Evolutionary conservation across 1,140 invertebrate genomes (phyloP), one percentile per base, ranked within the genome.

Genomic region (Pogonognathellus flavescens): DNA sequence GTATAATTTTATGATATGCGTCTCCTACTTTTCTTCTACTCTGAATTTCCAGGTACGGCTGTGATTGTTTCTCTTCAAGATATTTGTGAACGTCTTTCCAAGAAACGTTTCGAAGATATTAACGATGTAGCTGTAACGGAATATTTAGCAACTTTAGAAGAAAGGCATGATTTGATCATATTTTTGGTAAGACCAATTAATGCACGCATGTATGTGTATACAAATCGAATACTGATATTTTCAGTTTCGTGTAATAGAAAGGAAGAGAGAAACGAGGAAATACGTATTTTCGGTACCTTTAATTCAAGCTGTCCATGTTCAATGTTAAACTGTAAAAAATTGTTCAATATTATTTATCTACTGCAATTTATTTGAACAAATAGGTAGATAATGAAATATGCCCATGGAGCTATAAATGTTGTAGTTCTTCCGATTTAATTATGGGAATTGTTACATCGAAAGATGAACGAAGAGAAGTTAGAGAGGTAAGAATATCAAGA

Each of bases 361-460:
- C n/a, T n/a, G n/a, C n/a, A n/a, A 41, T 6, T 41, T 41, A 41
- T 41, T 3, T 41, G 1, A 3, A 3, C 6, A 41, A 41, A 41
- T 14, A 66, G 62, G 16, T 50, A 50, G 49, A 50, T 25, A 81
- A 53, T 55, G 53, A 14, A 0, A 81, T 55, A 55, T 81, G 9
- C 20, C 53, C 52, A 22, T 22, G 20, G 20, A 55, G 52, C 9
- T 81, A 57, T 25, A 50, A 52, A 52, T 52, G 72, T 18, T 49
- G 72, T 14, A 80, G 72, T 22, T 11, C 72, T 49, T 80, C 31
- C 0, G 80, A 81, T 49, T 49, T 76, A 10, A 57, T 81, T 5
- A 81, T 25, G 22, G 80, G 50, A 31, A 50, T 81, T 14, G 80
- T 81, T 4, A 81, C 53, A 16, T 81, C 50, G 20, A 81, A 81